These are phyloP conservation scores for Drosophila pseudoananassae DNA, from an alignment of 1,140 invertebrate species.

Conservation along the genomic window DNA sequence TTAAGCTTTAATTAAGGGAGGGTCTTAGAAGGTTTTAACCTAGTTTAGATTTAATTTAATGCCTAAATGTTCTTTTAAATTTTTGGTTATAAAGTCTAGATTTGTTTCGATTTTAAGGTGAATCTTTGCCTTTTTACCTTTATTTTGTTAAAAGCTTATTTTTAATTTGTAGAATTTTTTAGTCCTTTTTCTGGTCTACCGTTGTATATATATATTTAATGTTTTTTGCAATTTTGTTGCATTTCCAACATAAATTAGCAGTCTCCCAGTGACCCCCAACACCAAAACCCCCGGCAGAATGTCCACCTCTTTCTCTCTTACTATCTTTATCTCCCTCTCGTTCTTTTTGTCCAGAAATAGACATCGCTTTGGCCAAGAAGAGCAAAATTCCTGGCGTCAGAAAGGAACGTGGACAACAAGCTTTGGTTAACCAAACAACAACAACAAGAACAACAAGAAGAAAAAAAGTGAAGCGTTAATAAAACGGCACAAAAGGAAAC, in stretches of 20 bases:
- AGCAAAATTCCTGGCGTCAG: slow-evolving; percentile 66
- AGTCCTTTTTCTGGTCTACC: not conserved
- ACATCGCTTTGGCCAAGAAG: slow-evolving; percentile 41
- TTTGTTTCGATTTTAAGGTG: too few relatives aligned
- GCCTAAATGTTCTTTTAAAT: slow-evolving; percentile 14
- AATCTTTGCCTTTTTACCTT: too few relatives aligned
- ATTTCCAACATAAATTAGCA: slow-evolving; percentile 50
- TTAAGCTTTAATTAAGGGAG: slow-evolving; percentile 5
- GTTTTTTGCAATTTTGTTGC: slow-evolving; percentile 28
- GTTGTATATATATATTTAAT: slow-evolving; percentile 19
- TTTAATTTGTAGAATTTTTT: too few relatives aligned
- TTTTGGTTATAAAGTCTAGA: not conserved
- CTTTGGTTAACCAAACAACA: slow-evolving; percentile 3
- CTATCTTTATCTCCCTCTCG: not conserved
- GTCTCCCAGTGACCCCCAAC: slow-evolving; percentile 52
- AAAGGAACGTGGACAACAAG: slow-evolving; percentile 46
- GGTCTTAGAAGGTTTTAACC: not conserved
- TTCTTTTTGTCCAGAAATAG: slow-evolving; percentile 33
- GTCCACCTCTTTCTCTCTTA: not conserved
- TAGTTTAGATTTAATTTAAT: not conserved
- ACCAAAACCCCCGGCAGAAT: slow-evolving; percentile 1
- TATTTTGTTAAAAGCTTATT: too few relatives aligned
- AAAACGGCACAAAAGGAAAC: slow-evolving; percentile 77
- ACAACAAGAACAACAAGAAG: not conserved
- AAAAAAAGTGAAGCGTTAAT: slow-evolving; percentile 77